Conservation (phyloP, 2,888 invertebrate genomes). For the Coelopa pilipes region DNA sequence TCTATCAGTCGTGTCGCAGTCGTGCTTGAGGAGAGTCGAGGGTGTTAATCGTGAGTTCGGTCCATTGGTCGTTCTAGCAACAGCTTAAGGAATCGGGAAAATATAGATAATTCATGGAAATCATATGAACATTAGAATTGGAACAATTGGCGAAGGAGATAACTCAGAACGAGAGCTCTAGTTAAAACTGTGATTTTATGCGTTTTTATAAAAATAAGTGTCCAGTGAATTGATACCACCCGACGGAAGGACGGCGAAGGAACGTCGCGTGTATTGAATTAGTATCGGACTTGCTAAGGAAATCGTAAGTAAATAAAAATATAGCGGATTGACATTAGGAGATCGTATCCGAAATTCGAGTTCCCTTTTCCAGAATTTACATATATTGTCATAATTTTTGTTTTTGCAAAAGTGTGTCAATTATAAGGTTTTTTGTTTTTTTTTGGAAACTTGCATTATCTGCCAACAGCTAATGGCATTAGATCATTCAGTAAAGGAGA, state of each 20-base stretch:
- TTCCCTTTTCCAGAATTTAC: no score
- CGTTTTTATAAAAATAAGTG: not conserved
- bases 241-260: no score
- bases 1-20: not conserved
- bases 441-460: not conserved
- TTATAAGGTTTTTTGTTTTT: not conserved
- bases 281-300: no score
- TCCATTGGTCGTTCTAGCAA: constrained; percentile 13
- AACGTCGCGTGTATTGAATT: no score
- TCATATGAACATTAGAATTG: constrained; percentile 11
- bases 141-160: constrained; percentile 12
- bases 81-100: not conserved
- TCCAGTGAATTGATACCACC: no score
- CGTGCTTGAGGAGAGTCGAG: not conserved
- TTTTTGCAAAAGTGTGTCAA: not conserved
- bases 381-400: not conserved
- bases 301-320: no score
- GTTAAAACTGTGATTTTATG: constrained; percentile 1
- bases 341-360: no score
- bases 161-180: not conserved
- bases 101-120: not conserved
- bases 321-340: no score
- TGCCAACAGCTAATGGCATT: not conserved
- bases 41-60: not conserved
- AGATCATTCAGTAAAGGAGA: not conserved